Base-by-base conservation (phyloP, 2,113 vertebrate species). In the Crypturellus undulatus region DNA sequence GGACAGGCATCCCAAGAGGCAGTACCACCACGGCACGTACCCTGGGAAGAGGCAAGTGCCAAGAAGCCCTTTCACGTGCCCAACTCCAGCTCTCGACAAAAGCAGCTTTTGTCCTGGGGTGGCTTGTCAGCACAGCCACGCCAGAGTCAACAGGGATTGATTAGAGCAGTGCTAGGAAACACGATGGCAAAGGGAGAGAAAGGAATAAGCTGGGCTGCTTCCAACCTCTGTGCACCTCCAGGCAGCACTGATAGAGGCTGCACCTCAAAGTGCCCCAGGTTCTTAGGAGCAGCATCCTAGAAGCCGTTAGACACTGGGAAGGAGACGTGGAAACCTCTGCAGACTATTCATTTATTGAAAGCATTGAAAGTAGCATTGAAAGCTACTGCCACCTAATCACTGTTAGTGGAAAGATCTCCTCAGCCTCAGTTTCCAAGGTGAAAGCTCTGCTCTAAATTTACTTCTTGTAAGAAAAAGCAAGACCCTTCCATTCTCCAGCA, bases 11-110 rank as follows among this genome's bases (percentile, higher is more conserved):
- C 24, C 69, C 85, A 36, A 22, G 20, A 34, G 21, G 63, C 81
- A 28, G 40, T 1, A 1, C 51, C 67, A 56, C 24, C 69, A 3
- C 70, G 10, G 52, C 1, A 0, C 42, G 84, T 36, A 67, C 11
- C 54, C 43, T 4, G 3, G 67, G 49, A 45, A 59, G 26, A 79
- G 18, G 59, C 75, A 81, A 93, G 73, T 38, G 85, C 49, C 0
- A 6, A 49, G 83, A 21, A 92, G 83, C 92, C 95, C 80, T n/a
- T 96, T 90, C 75, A 7, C 24, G 64, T 0, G 10, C 69, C 30
- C 5, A 40, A 67, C 84, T 54, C 63, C 91, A 59, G 83, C 83
- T 94, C 83, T 67, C 86, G 65, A 86, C 67, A 96, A 95, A 93
- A 95, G 69, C 2, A 59, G 88, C 90, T 84, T 94, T 95, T 97